Evolutionary conservation across 1,140 invertebrate species (phyloP), one percentile per base, ranked within the genome.

Genomic region (Drosophila bipectinata): DNA sequence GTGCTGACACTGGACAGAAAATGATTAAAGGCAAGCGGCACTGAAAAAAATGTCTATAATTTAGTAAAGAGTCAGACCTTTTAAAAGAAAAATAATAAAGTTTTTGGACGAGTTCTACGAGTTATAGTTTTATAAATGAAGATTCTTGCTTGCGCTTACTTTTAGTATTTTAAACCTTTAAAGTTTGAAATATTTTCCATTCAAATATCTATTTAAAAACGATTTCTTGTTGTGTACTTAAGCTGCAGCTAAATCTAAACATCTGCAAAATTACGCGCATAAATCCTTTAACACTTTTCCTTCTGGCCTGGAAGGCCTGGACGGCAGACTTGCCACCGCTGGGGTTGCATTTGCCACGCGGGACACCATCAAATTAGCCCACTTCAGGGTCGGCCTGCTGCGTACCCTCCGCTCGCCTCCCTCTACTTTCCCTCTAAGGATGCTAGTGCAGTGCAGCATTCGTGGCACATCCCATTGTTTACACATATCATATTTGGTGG

Each of bases 251-350:
- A 89, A 89, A 89, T 89, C 87, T 78, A 85, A 89, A 89, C 85
- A 89, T 89, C 85, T 89, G 85, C 85, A 77, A 89, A 90, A 90
- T 89, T 90, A 90, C 85, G 77, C 80, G 77, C 77, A 90, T 89
- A 89, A 89, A 89, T 89, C 84, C 84, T 79, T 89, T 88, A 80
- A 88, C 84, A 88, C 84, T 81, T 87, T 82, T 87, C 41, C 56
- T 44, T 49, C 51, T 24, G 41, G 24, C 41, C 60, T 64, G 64
- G 56, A 72, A 15, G 41, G 24, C 41, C 60, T 64, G 64, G 56
- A 76, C 51, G 74, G 59, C 56, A 72, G 37, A 73, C 67, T 32
- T 15, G 18, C 55, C 26, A 37, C 57, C 26, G 62, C 68, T 77
- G 83, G 82, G 83, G 79, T 89, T 89, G 84, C 61, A 44, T 34